Conservation (phyloP, 2,888 invertebrate species). For the Podabrus alpinus region DNA sequence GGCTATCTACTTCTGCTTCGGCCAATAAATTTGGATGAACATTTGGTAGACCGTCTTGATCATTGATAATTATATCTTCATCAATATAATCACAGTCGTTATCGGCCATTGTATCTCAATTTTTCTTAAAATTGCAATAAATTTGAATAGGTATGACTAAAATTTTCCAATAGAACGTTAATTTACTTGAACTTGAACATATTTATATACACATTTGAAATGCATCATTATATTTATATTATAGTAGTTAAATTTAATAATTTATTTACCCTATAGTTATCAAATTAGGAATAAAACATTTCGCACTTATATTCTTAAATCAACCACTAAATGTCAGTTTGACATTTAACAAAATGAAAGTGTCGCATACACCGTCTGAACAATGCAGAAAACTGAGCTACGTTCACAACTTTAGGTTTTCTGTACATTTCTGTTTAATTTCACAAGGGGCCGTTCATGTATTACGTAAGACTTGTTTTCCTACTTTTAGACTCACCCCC, state of each 20-base stretch:
- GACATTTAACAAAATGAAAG: background rate
- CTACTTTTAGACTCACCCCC: no score
- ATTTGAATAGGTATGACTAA: background rate
- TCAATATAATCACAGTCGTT: slow-evolving; percentile 52
- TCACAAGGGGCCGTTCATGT: no score
- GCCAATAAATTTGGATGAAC: slow-evolving; percentile 79
- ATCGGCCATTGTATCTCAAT: slow-evolving; percentile 42
- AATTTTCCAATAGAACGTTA: background rate
- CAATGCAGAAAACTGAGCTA: background rate
- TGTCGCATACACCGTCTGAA: background rate
- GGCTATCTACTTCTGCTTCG: slow-evolving; percentile 69
- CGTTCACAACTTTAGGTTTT: background rate
- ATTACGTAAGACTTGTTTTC: no score
- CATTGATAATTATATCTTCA: slow-evolving; percentile 83
- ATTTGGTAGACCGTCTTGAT: slow-evolving; percentile 83
- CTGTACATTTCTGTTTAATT: no score
- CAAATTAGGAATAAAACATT: background rate
- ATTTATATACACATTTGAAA: background rate
- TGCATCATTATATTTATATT: background rate
- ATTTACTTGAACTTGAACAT: background rate
- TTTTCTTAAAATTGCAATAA: background rate
- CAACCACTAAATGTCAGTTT: background rate
- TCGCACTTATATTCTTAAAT: background rate
- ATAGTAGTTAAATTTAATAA: background rate
- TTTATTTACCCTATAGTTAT: background rate